Base-by-base conservation (phyloP, 2,888 invertebrate species). In the Imbricaverruca yamaguchii region DNA sequence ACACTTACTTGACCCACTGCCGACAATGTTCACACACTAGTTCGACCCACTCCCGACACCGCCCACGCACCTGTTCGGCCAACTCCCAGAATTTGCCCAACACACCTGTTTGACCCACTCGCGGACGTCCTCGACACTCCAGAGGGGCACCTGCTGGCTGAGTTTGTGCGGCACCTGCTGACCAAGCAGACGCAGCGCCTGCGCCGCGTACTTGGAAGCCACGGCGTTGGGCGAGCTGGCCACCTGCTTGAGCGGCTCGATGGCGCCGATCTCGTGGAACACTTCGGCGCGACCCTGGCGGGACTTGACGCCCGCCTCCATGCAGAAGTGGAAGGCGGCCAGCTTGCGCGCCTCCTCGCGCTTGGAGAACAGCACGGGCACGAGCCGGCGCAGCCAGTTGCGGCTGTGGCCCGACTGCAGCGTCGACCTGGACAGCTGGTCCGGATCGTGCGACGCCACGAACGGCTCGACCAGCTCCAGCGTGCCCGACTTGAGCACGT, bases 221-320 rank as follows among this genome's bases (percentile, higher is more conserved):
- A 97, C 94, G 10, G 98, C 97, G 88, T 98, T 98, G 0, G 98
- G 98, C 87, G 97, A 97, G 86, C 97, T 96, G 13, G 98, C 98
- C 0, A 98, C 96, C 86, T 93, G 94, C 87, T 98, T 98, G 85
- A 99, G 89, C 0, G 97, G 94, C 85, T 96, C 96, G 83, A 98
- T 93, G 0, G 97, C 98, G 81, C 95, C 96, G 84, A 99, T 98
- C 88, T 96, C 95, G 83, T 92, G 90, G 87, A 98, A 97, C 85
- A 97, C 93, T 6, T 74, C 74, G 21, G 74, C 21, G 21, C 55
- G 55, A 9, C 94, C 94, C 87, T 96, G 96, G 85, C 93, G 93
- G 85, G 96, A 94, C 87, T 98, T 98, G 81, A 99, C 98, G 65
- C 96, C 96, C 15, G 98, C 98, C 88, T 99, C 99, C 97, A 99